Conservation (phyloP, 2,888 invertebrate genomes). For the Podotricha telesiphe region DNA sequence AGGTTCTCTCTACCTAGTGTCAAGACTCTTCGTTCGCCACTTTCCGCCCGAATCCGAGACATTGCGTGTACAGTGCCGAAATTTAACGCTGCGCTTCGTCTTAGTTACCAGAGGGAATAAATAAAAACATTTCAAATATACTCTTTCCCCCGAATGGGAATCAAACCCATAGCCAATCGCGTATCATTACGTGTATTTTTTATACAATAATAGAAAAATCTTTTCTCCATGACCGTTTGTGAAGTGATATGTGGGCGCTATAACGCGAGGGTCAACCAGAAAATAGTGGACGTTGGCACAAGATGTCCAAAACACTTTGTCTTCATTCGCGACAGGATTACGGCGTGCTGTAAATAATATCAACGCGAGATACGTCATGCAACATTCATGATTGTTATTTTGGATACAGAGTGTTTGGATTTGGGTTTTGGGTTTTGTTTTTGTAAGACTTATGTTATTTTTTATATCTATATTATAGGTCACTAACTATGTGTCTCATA, state of each 20-base stretch:
- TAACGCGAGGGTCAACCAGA: slow-evolving; percentile 73
- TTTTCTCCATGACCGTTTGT: slow-evolving; percentile 31
- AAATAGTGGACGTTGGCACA: slow-evolving; percentile 58
- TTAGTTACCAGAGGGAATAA: no score
- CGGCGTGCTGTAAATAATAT: slow-evolving; percentile 78
- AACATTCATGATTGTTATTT: slow-evolving; percentile 73
- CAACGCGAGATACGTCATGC: slow-evolving; percentile 74
- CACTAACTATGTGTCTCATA: no score
- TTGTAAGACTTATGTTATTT: no score
- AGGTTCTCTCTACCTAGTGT: no score
- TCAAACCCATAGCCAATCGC: no score
- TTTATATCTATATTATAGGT: no score
- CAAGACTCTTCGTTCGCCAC: no score
- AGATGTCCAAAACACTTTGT: slow-evolving; percentile 71
- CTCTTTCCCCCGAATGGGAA: no score
- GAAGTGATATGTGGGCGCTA: slow-evolving; percentile 48
- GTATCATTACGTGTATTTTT: background rate
- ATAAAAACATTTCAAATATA: no score
- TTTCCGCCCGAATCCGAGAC: no score
- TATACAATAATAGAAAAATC: slow-evolving; percentile 13
- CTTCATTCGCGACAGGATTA: slow-evolving; percentile 80
- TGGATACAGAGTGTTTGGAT: slow-evolving; percentile 44
- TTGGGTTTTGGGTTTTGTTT: background rate
- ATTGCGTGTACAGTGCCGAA: no score
- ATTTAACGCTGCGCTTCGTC: no score